These are phyloP conservation scores for Parazoanthus darwini DNA, from an alignment of 92 coral and sea anemone genomes.

Conservation along the genomic window DNA sequence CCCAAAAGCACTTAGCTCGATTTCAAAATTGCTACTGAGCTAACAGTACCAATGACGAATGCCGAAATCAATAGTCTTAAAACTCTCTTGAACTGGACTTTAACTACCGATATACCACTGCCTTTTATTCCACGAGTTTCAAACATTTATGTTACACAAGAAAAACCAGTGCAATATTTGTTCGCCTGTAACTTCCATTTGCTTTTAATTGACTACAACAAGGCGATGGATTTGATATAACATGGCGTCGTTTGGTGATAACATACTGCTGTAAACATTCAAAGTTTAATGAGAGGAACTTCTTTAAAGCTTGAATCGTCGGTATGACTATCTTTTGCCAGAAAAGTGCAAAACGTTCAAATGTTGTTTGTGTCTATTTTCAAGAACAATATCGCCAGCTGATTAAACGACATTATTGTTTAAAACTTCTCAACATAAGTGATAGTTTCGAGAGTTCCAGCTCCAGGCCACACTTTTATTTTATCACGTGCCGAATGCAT, in stretches of 20 bases:
- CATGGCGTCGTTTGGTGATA: neutral
- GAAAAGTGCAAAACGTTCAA: neutral
- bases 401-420: neutral
- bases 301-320: neutral
- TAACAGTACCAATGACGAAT: neutral
- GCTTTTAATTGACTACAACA: no score
- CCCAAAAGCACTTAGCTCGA: neutral
- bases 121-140: neutral
- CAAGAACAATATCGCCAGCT: neutral
- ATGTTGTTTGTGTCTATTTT: constrained; percentile 3
- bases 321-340: neutral
- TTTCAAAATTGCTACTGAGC: neutral
- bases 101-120: neutral
- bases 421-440: neutral
- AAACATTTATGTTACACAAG: no score
- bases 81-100: neutral
- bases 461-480: neutral
- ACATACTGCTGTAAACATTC: neutral
- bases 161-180: neutral
- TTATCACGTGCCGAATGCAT: constrained; percentile 3
- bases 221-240: neutral
- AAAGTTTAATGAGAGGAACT: neutral
- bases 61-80: neutral
- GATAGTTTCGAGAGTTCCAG: neutral
- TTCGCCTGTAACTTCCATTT: no score